phyloP scores from a whole-genome alignment of 2,113 vertebrate genomes.

The Gopherus evgoodei region DNA sequence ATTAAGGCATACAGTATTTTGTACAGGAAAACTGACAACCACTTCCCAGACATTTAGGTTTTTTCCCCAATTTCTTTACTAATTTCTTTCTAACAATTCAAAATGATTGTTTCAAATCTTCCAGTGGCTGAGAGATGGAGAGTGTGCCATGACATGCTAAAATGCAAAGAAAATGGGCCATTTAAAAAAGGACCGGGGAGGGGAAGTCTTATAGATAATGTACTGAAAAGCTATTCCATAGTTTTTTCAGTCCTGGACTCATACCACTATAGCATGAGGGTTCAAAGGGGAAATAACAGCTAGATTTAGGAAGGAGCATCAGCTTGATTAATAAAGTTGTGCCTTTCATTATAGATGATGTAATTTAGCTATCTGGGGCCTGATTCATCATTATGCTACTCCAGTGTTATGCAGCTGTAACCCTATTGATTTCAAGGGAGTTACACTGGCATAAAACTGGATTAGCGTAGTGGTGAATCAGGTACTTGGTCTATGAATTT shows the following conservation, averaged over 20 bases:
- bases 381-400: background rate
- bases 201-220: background rate
- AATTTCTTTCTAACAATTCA: conserved; percentile 12
- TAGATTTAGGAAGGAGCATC: background rate
- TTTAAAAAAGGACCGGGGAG: background rate
- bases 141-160: background rate
- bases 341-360: background rate
- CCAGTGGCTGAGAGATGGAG: background rate
- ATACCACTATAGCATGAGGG: background rate
- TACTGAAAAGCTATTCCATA: background rate
- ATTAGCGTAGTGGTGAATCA: background rate
- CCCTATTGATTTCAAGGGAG: background rate
- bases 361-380: background rate
- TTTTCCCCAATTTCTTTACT: conserved; percentile 5
- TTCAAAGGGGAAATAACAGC: background rate
- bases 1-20: conserved; percentile 24
- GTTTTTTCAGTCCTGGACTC: background rate
- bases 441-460: background rate
- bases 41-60: background rate
- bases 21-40: background rate
- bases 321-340: background rate
- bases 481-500: background rate
- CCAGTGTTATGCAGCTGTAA: background rate
- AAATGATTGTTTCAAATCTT: background rate
- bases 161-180: background rate